These are phyloP conservation scores for Cochlearius cochlearius DNA, from an alignment of 2,113 vertebrate genomes.

Conservation along the genomic window DNA sequence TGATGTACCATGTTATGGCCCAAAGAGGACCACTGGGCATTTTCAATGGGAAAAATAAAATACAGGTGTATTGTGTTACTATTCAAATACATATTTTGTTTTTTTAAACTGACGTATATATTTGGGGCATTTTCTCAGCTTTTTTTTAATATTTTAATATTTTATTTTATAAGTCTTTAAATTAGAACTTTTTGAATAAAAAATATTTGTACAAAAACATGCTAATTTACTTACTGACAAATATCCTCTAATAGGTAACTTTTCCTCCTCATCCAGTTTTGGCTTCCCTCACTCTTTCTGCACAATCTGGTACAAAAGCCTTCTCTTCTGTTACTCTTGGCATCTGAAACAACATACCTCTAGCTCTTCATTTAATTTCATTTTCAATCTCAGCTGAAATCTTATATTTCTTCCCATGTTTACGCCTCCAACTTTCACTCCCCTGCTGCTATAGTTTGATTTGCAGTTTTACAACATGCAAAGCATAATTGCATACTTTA, in stretches of 20 bases:
- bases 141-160: neutral
- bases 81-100: neutral
- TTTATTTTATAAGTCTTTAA: neutral
- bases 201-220: neutral
- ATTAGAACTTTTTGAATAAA: neutral
- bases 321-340: neutral
- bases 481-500: neutral
- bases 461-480: neutral
- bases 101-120: neutral
- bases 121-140: neutral
- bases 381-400: neutral
- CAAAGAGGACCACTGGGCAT: neutral
- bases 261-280: neutral
- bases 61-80: neutral
- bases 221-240: neutral
- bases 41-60: neutral
- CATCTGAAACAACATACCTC: neutral
- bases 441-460: neutral
- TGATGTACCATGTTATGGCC: neutral
- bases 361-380: neutral
- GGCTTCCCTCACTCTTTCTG: neutral
- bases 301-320: neutral
- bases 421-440: neutral
- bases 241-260: neutral
- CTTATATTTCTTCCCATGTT: neutral